Evolutionary conservation across 2,113 vertebrate species (phyloP), one percentile per base, ranked within the genome.

Genomic region (Dasypus novemcinctus): DNA sequence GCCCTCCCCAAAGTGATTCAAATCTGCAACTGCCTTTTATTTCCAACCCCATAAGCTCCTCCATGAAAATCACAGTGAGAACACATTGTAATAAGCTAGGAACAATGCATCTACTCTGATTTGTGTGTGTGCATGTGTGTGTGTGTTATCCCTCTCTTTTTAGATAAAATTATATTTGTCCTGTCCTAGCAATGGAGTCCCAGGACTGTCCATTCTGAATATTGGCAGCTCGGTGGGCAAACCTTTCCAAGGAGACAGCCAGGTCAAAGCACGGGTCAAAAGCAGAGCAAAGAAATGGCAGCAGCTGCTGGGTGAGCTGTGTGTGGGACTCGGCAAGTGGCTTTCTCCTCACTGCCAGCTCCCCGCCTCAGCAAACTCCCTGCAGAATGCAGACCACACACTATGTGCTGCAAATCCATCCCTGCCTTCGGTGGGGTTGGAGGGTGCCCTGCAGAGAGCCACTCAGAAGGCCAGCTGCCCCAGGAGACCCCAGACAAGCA

Each of bases 351-450:
- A 0, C 64, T 59, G 57, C 49, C 2, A 7, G 6, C 18, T 52
- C 6, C 64, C 17, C 61, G 46, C 46, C 31, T 76, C 31, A 0
- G 6, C 27, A 0, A 23, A 54, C 41, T 79, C 36, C 76, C 41
- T 84, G 27, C 43, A 86, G 52, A 84, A 57, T 63, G 57, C n/a
- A 21, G 94, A 91, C 92, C 87, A 93, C 94, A 90, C 52, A 89
- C 83, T 59, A 54, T 0, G 0, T 10, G 27, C 63, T 13, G 15
- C 0, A 23, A 75, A 31, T 79, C 72, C 46, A 25, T 31, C 0
- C 0, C 21, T 82, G 7, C 0, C 1, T 21, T 88, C 38, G 2
- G 11, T 61, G 15, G 59, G 5, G 4, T 21, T 33, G 41, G 23
- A 59, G 21, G 27, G 61, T 57, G 8, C 36, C 13, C 49, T 33